Base-by-base conservation (phyloP, 2,113 vertebrate genomes). In the Seriola quinqueradiata region DNA sequence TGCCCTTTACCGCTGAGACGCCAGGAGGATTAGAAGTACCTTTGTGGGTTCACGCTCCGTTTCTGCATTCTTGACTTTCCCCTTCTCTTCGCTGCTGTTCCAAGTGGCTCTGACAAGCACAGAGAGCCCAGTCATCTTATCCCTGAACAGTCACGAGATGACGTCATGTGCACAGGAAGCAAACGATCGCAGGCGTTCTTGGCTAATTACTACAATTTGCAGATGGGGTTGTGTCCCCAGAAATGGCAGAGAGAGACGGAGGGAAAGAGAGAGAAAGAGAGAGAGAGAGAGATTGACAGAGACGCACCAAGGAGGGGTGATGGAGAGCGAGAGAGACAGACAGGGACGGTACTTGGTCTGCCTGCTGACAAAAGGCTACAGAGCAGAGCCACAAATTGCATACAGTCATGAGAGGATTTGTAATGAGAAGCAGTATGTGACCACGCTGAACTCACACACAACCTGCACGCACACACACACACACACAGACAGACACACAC, bases 391-490 rank as follows among this genome's bases (percentile, higher is more conserved):
- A 75, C 89, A 90, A 91, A 93, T 86, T 87, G 81, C 90, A 88
- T 72, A 77, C 69, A 91, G 92, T 92, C 92, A 92, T 89, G 87
- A 90, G 92, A 88, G 84, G 87, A 87, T 90, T 89, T 79, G 82
- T 91, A 92, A 91, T 89, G 79, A 92, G 87, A 83, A 74, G 88
- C 90, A 79, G 85, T 83, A 38, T 93, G 86, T 91, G 88, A 91
- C 90, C 75, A 54, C 23, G 48, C 79, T 81, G 75, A 79, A 87
- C 75, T 58, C 57, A 54, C 73, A 69, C 54, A 52, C 50, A 54
- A 9, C 61, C 17, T 36, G 28, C 40, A 74, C 38, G 52, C 58
- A 74, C 25, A 76, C 60, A 63, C 23, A 38, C 58, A 79, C 75
- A 68, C 63, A 50, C 46, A 52, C 50, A 70, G 57, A 75, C 50